Evolutionary conservation across 2,113 vertebrate genomes (phyloP), one percentile per base, ranked within the genome.

Genomic region (Marcusenius ussheri): DNA sequence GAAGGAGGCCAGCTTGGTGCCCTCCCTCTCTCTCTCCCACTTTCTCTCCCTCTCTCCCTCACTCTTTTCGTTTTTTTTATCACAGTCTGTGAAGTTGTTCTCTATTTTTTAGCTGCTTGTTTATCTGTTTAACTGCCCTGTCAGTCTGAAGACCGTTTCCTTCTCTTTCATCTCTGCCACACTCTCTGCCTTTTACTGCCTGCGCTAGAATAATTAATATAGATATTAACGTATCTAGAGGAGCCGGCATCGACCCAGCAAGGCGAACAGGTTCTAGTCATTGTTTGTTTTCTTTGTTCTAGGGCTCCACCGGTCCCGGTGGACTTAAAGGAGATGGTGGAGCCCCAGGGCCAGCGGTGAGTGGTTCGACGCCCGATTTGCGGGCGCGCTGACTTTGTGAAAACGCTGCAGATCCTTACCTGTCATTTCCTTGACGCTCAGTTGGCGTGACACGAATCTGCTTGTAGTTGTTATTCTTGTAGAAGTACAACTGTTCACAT

Each of bases 291-390:
- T 83, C 35, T 45, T 89, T 91, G 91, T 93, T 92, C 2, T 90
- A 96, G 96, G 96, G 96, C 89, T 0, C 90, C 84, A 87, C 92
- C n/a, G 96, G 96, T 62, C 5, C 93, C 1, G 0, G 90, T 80
- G 96, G 96, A 13, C 90, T 93, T 58, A 96, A 96, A 93, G 96
- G 96, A 83, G 93, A 95, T 89, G 77, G 53, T 0, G 96, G 96
- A 88, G 94, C 93, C 11, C 89, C 46, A 5, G 95, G 95, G 21
- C 93, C 89, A 58, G 0, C 92, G 80, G 95, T 95, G 94, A 93
- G 94, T 90, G 10, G 11, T 84, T 87, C 31, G 89, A 89, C 90
- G 90, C 53, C 21, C 31, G 58, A 88, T 83, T 92, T 35, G 85
- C 87, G 11, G 10, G 3, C 85, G 91, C 27, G 56, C 87, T 66